Evolutionary conservation across 2,113 vertebrate species (phyloP).

Genomic region (Bungarus multicinctus): DNA sequence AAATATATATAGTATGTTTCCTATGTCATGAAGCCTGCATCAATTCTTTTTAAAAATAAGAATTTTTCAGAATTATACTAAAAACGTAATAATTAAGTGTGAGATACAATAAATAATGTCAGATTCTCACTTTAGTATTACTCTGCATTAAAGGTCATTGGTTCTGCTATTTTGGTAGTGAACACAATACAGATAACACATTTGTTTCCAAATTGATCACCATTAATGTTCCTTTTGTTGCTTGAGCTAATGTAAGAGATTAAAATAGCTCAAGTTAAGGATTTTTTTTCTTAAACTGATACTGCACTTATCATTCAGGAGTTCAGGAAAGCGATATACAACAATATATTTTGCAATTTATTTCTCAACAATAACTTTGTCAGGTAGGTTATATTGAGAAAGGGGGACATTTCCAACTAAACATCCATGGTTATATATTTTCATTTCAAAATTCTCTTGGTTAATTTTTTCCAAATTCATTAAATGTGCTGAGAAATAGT

Average conservation of each 20-base stretch:
- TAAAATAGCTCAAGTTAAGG: conserved; percentile 21
- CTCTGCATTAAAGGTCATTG: conserved; percentile 17
- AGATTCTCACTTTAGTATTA: conserved; percentile 41
- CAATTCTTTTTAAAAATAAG: conserved; percentile 48
- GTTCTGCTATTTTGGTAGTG: conserved; percentile 37
- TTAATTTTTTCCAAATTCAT: background rate
- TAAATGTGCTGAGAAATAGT: background rate
- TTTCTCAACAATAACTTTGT: background rate
- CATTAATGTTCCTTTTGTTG: conserved; percentile 2
- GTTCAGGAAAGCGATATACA: background rate
- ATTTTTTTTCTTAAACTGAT: background rate
- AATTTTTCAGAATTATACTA: conserved; percentile 44
- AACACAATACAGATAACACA: conserved; percentile 7
- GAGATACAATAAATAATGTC: conserved; percentile 49
- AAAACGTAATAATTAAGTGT: conserved; percentile 52
- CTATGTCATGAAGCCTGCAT: conserved; percentile 45
- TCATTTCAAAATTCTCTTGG: background rate
- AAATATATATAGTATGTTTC: conserved; percentile 44
- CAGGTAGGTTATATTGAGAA: background rate
- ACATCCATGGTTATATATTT: background rate
- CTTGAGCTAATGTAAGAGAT: background rate
- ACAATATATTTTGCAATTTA: background rate
- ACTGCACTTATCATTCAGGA: background rate
- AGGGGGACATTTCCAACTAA: background rate
- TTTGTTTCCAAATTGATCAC: conserved; percentile 1